Base-by-base conservation (phyloP, 1,140 invertebrate species). In the Drosophila lacteicornis region DNA sequence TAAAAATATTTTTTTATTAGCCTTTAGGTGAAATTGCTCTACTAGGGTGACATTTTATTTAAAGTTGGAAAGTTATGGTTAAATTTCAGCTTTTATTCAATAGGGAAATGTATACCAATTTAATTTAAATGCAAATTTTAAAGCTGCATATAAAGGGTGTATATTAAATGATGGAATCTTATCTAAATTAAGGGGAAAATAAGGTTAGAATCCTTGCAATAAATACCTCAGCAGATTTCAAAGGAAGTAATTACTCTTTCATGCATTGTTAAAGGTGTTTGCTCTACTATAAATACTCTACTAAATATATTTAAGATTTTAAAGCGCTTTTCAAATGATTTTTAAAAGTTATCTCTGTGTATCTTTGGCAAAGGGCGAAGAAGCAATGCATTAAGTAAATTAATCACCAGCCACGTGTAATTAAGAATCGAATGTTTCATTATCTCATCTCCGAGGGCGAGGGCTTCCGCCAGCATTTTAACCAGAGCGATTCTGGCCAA, bases 341-440 rank as follows among this genome's bases (percentile, higher is more conserved):
- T 19, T 27, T 2, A 19, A 19, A 15, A 13, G 25, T 11, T 36
- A 46, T 47, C 43, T 30, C 38, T 33, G 50, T 61, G 22, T 47
- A 30, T 38, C 30, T 33, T 45, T 59, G 11, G 17, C 15, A 15
- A 42, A 15, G 3, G 33, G 7, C 19, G 22, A 27, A 57, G 30
- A 42, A 30, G 49, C 22, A 73, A 42, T 50, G 38, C 53, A 45
- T 79, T 65, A 60, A 62, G 30, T 42, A 25, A 71, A 79, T 79
- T 79, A 79, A 79, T 73, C 59, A 22, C 60, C 66, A 45, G 42
- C 36, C 75, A 59, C 27, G 13, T 51, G 62, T 51, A 76, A 76
- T 76, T 76, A 67, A 55, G 27, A 79, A 79, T 58, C 59, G 53
- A 79, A 79, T 79, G 65, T 79, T 79, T 79, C 45, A 77, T 62